Conservation (phyloP, 2,888 invertebrate genomes). For the Gisinianus flammeolus region DNA sequence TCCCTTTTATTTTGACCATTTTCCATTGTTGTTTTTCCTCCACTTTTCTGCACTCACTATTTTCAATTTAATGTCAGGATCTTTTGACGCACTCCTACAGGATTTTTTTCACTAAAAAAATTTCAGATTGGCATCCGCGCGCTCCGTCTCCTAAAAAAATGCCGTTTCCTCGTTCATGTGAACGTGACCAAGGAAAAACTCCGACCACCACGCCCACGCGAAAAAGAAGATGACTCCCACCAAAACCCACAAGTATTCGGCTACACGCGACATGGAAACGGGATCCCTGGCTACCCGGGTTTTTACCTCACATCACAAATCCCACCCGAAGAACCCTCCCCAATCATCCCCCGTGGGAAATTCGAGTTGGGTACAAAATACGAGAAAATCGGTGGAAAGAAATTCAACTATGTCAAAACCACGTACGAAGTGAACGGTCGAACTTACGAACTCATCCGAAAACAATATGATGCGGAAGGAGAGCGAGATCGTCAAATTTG, state of each 20-base stretch:
- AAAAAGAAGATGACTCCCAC: too few relatives aligned
- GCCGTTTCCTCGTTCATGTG: slow-evolving; percentile 33
- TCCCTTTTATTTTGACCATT: too few relatives aligned
- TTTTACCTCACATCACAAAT: not conserved
- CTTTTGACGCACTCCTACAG: too few relatives aligned
- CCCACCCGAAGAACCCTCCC: not conserved
- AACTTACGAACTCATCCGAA: slow-evolving; percentile 14
- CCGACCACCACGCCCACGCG: not conserved
- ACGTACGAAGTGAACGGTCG: slow-evolving; percentile 27
- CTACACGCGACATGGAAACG: not conserved
- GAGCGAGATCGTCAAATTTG: slow-evolving; percentile 16
- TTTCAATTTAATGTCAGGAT: too few relatives aligned
- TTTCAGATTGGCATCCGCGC: slow-evolving; percentile 15
- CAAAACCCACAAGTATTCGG: not conserved
- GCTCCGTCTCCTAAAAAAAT: slow-evolving; percentile 1
- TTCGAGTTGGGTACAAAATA: slow-evolving; percentile 12
- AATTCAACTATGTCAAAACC: slow-evolving; percentile 10
- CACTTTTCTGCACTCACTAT: too few relatives aligned
- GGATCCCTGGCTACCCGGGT: slow-evolving; percentile 1
- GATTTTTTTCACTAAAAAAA: too few relatives aligned
- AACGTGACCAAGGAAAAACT: slow-evolving; percentile 23
- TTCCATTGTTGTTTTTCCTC: too few relatives aligned
- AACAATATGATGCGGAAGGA: slow-evolving; percentile 22
- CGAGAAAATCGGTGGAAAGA: slow-evolving; percentile 28
- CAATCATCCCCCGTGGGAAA: not conserved